Base-by-base conservation (phyloP, 2,113 vertebrate species). In the Puma concolor region DNA sequence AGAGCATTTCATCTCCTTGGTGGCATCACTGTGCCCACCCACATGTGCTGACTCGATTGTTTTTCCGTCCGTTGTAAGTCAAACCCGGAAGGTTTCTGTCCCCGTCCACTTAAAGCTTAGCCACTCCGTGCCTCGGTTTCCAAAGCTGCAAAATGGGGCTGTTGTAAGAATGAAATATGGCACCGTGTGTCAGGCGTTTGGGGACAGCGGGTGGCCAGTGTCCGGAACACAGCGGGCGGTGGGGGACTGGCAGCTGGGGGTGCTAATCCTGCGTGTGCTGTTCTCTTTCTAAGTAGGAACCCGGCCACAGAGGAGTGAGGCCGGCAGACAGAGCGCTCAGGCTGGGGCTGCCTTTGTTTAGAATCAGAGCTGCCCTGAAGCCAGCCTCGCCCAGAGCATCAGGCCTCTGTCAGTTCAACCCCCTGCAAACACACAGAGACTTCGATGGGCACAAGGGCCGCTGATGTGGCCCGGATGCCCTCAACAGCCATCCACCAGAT, bases 31-130 rank as follows among this genome's bases (percentile, higher is more conserved):
- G 10, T 13, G 13, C 38, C 64, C 81, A 8, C 64, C 16, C 23
- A 1, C 4, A 10, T 44, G 6, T 0, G 2, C 38, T 0, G 0
- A 60, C 21, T 27, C 19, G 0, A 13, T 48, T 10, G 9, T 16
- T 44, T 50, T 50, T 48, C 17, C 25, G 9, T 33, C 16, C 31
- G 54, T 41, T 12, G 0, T 36, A 15, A 50, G 31, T 19, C 60
- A 48, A 9, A 64, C 63, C 60, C n/a, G 21, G 67, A 38, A n/a
- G 80, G 66, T 50, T 27, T 41, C 27, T 41, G 9, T 21, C 66
- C 38, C 74, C 63, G 57, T 67, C 29, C 21, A 77, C 3, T 29
- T 38, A 69, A 67, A 27, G 38, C 8, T 7, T 5, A 41, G 48
- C 21, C 16, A 44, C 41, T 38, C 54, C 2, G 2, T 66, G 44